Evolutionary conservation across 2,888 invertebrate genomes (phyloP), one percentile per base, ranked within the genome.

Genomic region (Diploptera punctata): DNA sequence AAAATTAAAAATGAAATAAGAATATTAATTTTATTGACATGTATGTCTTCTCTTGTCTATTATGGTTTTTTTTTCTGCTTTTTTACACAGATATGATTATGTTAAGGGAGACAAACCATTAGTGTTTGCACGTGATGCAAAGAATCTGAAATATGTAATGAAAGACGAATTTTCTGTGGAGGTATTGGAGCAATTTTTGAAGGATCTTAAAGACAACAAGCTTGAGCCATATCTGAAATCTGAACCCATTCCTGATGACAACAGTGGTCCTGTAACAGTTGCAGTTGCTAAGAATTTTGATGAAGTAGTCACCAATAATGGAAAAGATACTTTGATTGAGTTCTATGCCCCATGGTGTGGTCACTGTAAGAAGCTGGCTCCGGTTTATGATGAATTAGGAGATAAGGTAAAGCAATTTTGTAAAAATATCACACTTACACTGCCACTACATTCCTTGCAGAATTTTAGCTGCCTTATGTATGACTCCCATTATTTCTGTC

Each of bases 291-390:
- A 96, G 86, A 99, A 98, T 87, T 99, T 99, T 85, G 93, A 98
- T 81, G 94, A 98, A 71, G 86, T 98, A 71, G 96, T 99, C 0
- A 91, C 90, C 1, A 93, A 99, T 81, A 93, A 94, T 78, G 93
- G 88, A 38, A 93, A 96, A 81, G 99, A 99, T 82, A 95, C 95
- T 2, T 87, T 99, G 54, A 89, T 99, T 77, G 99, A 99, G 85
- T 99, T 99, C 86, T 99, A 99, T 84, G 99, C 99, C 43, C 98
- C 98, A 0, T 99, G 98, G 98, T 98, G 97, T 83, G 98, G 99
- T 77, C 99, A 99, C 81, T 99, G 99, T 87, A 99, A 99, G 85
- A 94, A 94, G 83, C 87, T 99, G 62, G 88, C 95, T 1, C 99
- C 99, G 21, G 87, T 95, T 70, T 99, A 89, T 84, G 98, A 98